A percentile compares a stretch with the other conserved stretches of the same genome.
phyloP scores from a whole-genome alignment of 2,113 vertebrate species.

The Ursus arctos region DNA sequence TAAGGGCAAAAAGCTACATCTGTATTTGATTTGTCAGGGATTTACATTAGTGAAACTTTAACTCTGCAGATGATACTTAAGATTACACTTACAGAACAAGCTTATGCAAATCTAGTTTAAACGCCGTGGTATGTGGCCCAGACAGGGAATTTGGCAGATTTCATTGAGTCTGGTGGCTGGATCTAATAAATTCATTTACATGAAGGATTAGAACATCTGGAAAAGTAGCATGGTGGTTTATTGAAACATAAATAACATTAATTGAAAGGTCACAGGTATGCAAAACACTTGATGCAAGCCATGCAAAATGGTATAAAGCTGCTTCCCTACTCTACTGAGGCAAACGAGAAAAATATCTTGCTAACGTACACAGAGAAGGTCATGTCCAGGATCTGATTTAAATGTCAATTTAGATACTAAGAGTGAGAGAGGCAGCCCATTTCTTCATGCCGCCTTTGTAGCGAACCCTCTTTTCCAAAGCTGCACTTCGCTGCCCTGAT shows the following conservation, averaged over 20 bases:
- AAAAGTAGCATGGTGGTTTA: conserved; percentile 87
- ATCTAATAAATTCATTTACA: conserved; percentile 89
- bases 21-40: conserved; percentile 90
- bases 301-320: conserved; percentile 63
- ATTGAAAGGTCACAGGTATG: conserved; percentile 86
- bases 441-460: conserved; percentile 4
- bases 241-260: conserved; percentile 88
- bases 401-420: conserved; percentile 61
- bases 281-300: conserved; percentile 78
- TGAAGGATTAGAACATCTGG: conserved; percentile 89
- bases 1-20: conserved; percentile 86
- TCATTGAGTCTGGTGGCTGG: conserved; percentile 84
- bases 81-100: conserved; percentile 88
- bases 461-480: background rate
- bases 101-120: conserved; percentile 90
- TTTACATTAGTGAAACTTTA: conserved; percentile 90
- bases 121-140: conserved; percentile 82
- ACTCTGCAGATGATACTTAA: conserved; percentile 89
- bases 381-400: conserved; percentile 60
- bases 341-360: conserved; percentile 46
- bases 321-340: conserved; percentile 57
- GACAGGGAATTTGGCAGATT: conserved; percentile 86
- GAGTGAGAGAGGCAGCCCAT: background rate
- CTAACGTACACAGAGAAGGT: conserved; percentile 59
- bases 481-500: background rate